Conservation (phyloP, 1,140 invertebrate species). For the Proctacanthus coquilletti region DNA sequence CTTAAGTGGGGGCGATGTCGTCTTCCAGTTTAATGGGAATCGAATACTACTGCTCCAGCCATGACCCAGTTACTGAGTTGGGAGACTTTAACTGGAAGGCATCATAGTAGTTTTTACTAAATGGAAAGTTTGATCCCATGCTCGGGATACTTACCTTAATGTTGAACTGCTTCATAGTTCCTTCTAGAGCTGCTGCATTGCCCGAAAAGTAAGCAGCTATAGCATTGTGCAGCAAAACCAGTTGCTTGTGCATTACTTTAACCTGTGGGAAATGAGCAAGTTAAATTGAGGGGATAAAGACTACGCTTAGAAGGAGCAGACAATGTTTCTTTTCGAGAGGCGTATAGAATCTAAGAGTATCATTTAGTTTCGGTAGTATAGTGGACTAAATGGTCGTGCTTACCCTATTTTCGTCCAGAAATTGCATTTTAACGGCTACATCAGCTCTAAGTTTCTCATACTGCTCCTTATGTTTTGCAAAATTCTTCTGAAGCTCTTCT, state of each 20-base stretch:
- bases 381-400: no score
- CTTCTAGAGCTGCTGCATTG: conserved; percentile 81
- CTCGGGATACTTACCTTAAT: conserved; percentile 42
- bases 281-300: no score
- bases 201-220: conserved; percentile 93
- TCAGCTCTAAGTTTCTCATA: conserved; percentile 86
- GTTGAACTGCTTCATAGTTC: conserved; percentile 92
- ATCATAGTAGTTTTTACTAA: background rate
- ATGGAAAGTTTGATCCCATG: background rate
- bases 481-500: conserved; percentile 68
- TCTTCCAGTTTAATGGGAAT: no score
- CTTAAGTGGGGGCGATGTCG: no score
- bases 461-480: conserved; percentile 68
- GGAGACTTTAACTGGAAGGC: conserved; percentile 23
- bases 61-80: conserved; percentile 23
- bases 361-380: no score
- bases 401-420: conserved; percentile 93
- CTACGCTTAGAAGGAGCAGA: no score
- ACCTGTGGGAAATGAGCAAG: conserved; percentile 51
- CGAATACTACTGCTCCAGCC: conserved; percentile 27
- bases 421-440: conserved; percentile 88
- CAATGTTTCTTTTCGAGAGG: no score
- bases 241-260: conserved; percentile 96
- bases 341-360: no score
- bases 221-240: conserved; percentile 89